Conservation (phyloP, 2,888 invertebrate genomes). For the Lathronympha strigana region DNA sequence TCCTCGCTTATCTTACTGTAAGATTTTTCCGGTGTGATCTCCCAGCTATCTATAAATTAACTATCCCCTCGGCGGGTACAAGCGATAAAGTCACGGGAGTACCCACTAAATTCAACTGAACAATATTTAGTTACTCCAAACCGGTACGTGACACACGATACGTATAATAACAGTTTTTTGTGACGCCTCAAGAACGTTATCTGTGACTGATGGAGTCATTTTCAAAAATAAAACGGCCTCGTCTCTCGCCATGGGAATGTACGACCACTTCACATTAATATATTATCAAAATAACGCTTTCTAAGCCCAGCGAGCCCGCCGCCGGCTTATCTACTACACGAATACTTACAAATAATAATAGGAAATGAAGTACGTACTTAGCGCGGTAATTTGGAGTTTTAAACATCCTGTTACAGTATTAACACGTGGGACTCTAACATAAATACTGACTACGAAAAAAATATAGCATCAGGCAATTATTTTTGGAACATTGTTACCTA, state of each 20-base stretch:
- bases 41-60: constrained; percentile 49
- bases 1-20: constrained; percentile 35
- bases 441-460: constrained; percentile 74
- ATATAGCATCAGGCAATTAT: constrained; percentile 65
- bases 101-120: constrained; percentile 58
- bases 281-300: constrained; percentile 76
- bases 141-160: constrained; percentile 70
- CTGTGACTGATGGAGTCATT: constrained; percentile 80
- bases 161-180: constrained; percentile 68
- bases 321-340: constrained; percentile 67
- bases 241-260: constrained; percentile 66
- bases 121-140: constrained; percentile 72
- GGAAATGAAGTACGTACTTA: constrained; percentile 76
- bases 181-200: constrained; percentile 69
- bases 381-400: constrained; percentile 67
- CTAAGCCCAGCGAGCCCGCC: constrained; percentile 57
- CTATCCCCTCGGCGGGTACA: constrained; percentile 51
- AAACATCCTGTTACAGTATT: constrained; percentile 78
- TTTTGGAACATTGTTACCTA: constrained; percentile 53
- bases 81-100: constrained; percentile 63
- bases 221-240: constrained; percentile 80
- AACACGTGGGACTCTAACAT: constrained; percentile 72
- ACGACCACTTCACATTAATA: constrained; percentile 75
- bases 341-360: constrained; percentile 76
- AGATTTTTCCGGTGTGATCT: constrained; percentile 41